Evolutionary conservation across 1,140 invertebrate species (phyloP).

Genomic region (Conus betulinus): DNA sequence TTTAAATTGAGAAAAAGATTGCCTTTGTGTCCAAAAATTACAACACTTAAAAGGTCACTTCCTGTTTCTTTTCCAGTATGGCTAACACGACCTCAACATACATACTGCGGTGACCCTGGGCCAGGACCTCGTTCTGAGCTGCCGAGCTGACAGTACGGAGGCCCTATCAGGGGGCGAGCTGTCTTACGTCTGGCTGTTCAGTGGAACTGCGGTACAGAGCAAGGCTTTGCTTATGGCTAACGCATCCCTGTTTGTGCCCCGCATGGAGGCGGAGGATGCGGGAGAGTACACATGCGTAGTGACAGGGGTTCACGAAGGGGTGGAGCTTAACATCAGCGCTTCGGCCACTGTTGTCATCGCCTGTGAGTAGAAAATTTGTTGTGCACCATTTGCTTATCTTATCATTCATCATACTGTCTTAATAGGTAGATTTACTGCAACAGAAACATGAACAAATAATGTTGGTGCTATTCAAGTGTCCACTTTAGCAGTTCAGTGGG

Average conservation of each 20-base stretch:
- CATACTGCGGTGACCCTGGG: constrained; percentile 43
- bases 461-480: too few relatives aligned
- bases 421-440: too few relatives aligned
- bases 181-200: constrained; percentile 43
- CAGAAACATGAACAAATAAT: too few relatives aligned
- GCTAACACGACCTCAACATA: constrained; percentile 33
- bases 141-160: constrained; percentile 27
- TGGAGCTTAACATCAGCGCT: neutral
- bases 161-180: constrained; percentile 12
- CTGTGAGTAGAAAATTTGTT: constrained; percentile 42
- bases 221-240: constrained; percentile 49
- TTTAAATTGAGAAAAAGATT: too few relatives aligned
- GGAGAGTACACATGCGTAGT: constrained; percentile 55
- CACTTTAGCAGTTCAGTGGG: too few relatives aligned
- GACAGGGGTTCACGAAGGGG: neutral
- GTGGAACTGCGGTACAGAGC: neutral
- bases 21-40: too few relatives aligned
- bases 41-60: too few relatives aligned
- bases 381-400: neutral
- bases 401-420: neutral
- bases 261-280: constrained; percentile 35
- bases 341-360: constrained; percentile 49
- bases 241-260: constrained; percentile 53
- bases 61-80: constrained; percentile 38
- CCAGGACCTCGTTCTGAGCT: constrained; percentile 50